Base-by-base conservation (phyloP, 2,888 invertebrate species). In the Limenitis camilla region DNA sequence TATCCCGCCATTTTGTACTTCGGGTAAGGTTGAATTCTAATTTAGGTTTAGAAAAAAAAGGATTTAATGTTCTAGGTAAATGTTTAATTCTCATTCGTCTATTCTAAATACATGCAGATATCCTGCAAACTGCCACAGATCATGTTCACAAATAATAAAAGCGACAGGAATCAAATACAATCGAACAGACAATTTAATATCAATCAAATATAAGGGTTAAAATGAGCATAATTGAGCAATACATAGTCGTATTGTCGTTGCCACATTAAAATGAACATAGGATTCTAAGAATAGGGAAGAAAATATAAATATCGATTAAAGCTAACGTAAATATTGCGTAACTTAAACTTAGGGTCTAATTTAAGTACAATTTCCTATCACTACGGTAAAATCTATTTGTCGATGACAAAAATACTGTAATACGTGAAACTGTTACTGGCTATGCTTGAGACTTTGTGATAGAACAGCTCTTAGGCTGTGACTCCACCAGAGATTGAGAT, bases 161-260 rank as follows among this genome's bases (percentile, higher is more conserved):
- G 28, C 35, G 29, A 71, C 69, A 66, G 56, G 52, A 72, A 66
- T 66, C 69, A 66, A 67, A 69, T 50, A 54, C 50, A 69, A 62
- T 68, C 33, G 30, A 42, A 48, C 40, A 33, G 43, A 45, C 32
- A 19, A 31, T 39, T 40, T 44, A 52, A 55, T 55, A 60, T 58
- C 58, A 69, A 65, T 54, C 44, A 45, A 49, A 43, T 46, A 48
- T 42, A 73, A 67, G 66, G 69, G 67, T 65, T 68, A 72, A 66
- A 75, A 77, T 84, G 84, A 85, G 85, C 85, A 81, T 66, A 70
- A 59, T 83, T 85, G 86, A 85, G 86, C 86, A 85, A 86, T 78
- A 84, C 82, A 68, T 45, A 49, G 61, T 38, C 58, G 82, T 84
- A 84, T 84, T 82, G 84, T 83, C 81, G 72, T 74, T 76, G 76